Base-by-base conservation (phyloP, 2,888 invertebrate species). In the Drosophila robusta region DNA sequence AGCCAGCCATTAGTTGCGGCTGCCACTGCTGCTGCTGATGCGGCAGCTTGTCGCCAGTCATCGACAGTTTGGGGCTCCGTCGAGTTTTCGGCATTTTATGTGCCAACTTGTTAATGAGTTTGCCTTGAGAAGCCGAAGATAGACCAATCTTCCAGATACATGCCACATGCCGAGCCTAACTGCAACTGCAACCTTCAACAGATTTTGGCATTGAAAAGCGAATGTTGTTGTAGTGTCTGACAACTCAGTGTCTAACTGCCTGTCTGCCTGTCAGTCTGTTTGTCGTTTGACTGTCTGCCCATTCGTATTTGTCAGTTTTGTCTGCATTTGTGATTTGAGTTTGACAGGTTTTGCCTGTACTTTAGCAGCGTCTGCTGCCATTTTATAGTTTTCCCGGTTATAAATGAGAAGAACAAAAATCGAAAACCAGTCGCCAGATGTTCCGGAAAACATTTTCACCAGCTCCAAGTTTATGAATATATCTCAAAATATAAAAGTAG, bases 81-180 rank as follows among this genome's bases (percentile, higher is more conserved):
- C 36, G 41, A 56, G 56, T 58, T 68, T 84, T 82, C 51, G 73
- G 60, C 65, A 80, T 70, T 83, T 80, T 75, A 75, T 86, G 84
- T 78, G 87, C 87, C 83, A 83, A 83, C 77, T 87, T 83, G 83
- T 83, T 83, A 83, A 83, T 87, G 83, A 83, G 83, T 83, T 83
- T 83, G 82, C 70, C 64, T 47, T 47, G 36, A 60, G 41, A 34
- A 26, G 57, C 45, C 44, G 60, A 54, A 50, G 51, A 67, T 44
- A 44, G 26, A 22, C 16, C 11, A 38, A 32, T 22, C n/a, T 22
- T 8, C 36, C 29, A n/a, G 46, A 24, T 47, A 24, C 18, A 4
- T 38, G 5, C 18, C 8, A 8, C 32, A 36, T 16, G 57, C 22
- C 52, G 54, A 56, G 75, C 72, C 70, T 70, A 77, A 26, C 62